Evolutionary conservation across 2,888 invertebrate species (phyloP).

Genomic region (Drosophila nigritarsus): DNA sequence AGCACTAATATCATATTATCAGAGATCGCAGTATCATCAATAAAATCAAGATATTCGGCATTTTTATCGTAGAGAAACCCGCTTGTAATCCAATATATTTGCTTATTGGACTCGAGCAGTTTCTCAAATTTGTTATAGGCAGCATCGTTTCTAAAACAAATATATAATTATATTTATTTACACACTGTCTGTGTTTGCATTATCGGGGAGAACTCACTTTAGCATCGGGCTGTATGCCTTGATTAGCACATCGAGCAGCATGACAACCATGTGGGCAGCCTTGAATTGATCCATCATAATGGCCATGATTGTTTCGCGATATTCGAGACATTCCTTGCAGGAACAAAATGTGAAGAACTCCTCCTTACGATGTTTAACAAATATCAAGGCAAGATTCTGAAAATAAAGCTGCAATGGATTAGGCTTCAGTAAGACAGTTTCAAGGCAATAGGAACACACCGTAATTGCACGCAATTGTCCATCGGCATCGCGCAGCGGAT

Average conservation of each 20-base stretch:
- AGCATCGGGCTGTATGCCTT: slow-evolving; percentile 84
- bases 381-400: slow-evolving; percentile 82
- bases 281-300: slow-evolving; percentile 84
- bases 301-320: slow-evolving; percentile 83
- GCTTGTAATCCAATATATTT: slow-evolving; percentile 83
- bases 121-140: slow-evolving; percentile 83
- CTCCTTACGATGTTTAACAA: slow-evolving; percentile 81
- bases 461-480: slow-evolving; percentile 79
- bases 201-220: slow-evolving; percentile 71
- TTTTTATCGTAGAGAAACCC: slow-evolving; percentile 84
- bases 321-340: slow-evolving; percentile 84
- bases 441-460: slow-evolving; percentile 51
- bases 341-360: slow-evolving; percentile 84
- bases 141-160: slow-evolving; percentile 76
- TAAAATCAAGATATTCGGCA: slow-evolving; percentile 84
- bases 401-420: slow-evolving; percentile 74
- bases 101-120: slow-evolving; percentile 81
- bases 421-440: slow-evolving; percentile 51
- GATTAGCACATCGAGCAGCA: slow-evolving; percentile 82
- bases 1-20: slow-evolving; percentile 85
- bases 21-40: slow-evolving; percentile 83
- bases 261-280: slow-evolving; percentile 83
- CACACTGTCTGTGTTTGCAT: background rate
- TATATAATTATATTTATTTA: background rate
- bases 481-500: slow-evolving; percentile 69